Evolutionary conservation across 2,797 vertebrate species (phyloP), one percentile per base, ranked within the genome.

Genomic region (Neosalanx taihuensis): DNA sequence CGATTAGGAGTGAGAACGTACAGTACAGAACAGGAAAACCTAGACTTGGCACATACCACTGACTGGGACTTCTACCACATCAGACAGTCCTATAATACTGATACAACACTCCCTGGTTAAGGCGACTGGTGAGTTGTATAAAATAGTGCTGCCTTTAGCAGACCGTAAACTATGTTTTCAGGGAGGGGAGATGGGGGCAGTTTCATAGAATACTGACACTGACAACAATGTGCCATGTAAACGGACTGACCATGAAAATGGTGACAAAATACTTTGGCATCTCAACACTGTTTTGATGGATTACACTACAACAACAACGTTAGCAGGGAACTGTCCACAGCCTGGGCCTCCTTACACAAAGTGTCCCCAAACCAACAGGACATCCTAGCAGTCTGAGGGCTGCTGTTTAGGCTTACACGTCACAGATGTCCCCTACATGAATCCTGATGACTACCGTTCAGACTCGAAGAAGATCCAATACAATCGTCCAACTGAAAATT

Each of bases 111-210:
- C 87, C 90, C 90, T 86, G 89, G 81, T 92, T 93, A 93, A 93
- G 92, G 92, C 91, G 89, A 90, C 83, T 89, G 91, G 91, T 92
- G 91, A 92, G 88, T 83, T 87, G 89, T 93, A 92, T 87, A 92
- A 92, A 93, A 93, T 89, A 91, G 91, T 88, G 89, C 90, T 91
- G 90, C 84, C 85, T 83, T 79, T 86, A 86, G 88, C 88, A 88
- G 89, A 89, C 89, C 88, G 89, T 91, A 91, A 91, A 92, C 90
- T 82, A 89, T 85, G 86, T 88, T 71, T 90, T 89, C 89, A 91
- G 91, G 90, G 91, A 90, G 85, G 80, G 77, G 81, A 29, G 60
- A 20, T 64, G 71, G 74, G 86, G 87, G 83, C 87, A 87, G 85
- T 85, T 84, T 84, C 84, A 84, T 82, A 75, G 68, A 60, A 70